Evolutionary conservation across 2,113 vertebrate genomes (phyloP).

Genomic region (Prinia subflava): DNA sequence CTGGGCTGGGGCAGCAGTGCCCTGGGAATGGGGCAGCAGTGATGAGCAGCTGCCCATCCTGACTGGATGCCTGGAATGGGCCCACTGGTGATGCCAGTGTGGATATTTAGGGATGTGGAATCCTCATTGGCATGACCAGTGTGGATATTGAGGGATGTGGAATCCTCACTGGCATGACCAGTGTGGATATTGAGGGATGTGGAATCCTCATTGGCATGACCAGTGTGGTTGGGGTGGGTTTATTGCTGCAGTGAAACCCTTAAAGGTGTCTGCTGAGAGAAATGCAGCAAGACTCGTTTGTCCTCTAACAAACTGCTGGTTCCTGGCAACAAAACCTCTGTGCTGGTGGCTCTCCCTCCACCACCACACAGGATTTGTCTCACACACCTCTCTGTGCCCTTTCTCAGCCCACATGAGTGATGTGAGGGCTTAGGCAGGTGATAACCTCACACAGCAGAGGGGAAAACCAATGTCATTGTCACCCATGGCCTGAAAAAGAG

Average conservation of each 20-base stretch:
- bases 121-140: rapidly evolving
- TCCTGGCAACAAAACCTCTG: too few species aligned
- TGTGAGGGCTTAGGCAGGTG: neutral
- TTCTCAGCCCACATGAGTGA: rapidly evolving
- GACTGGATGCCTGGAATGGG: rapidly evolving
- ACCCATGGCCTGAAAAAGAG: neutral
- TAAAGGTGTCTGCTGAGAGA: neutral
- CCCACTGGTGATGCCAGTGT: rapidly evolving
- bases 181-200: neutral
- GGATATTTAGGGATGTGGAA: neutral
- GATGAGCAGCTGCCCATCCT: neutral
- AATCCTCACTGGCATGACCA: too few species aligned
- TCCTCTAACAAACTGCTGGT: neutral
- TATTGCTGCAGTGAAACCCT: neutral
- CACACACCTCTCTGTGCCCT: neutral
- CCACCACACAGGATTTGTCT: neutral
- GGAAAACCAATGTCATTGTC: neutral
- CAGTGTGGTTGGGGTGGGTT: neutral
- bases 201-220: too few species aligned
- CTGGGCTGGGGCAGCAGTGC: neutral
- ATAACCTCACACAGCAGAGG: neutral
- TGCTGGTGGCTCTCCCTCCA: neutral
- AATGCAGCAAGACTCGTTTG: rapidly evolving
- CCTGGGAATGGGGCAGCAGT: neutral
- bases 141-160: neutral